Conservation (phyloP, 2,113 vertebrate genomes). For the Tupaia tana region DNA sequence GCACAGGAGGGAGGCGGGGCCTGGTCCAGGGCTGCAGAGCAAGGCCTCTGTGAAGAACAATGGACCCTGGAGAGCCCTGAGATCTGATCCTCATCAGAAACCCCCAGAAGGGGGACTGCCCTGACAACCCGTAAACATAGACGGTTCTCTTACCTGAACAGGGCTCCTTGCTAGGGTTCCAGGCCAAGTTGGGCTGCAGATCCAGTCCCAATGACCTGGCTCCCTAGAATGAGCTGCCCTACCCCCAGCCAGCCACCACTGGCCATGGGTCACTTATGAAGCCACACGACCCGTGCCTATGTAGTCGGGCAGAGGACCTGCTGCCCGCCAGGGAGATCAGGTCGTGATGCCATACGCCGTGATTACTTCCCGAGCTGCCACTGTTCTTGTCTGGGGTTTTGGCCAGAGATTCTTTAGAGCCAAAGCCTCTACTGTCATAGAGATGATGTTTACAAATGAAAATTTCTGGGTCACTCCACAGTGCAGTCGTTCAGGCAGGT, state of each 20-base stretch:
- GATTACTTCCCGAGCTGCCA: neutral
- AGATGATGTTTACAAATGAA: neutral
- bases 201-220: neutral
- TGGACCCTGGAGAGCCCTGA: neutral
- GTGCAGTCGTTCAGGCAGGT: no score
- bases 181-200: neutral
- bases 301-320: fast-evolving
- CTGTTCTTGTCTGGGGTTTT: neutral
- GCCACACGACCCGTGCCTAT: neutral
- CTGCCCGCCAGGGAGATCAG: neutral
- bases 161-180: neutral
- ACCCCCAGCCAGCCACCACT: neutral
- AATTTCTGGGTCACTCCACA: neutral
- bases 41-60: neutral
- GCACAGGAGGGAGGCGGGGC: neutral
- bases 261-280: neutral
- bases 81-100: neutral
- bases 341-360: neutral
- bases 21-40: neutral
- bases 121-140: neutral
- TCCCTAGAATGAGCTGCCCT: neutral
- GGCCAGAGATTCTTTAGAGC: neutral
- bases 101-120: neutral
- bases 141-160: neutral
- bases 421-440: neutral